Conservation (phyloP, 1,140 invertebrate species). For the Drosophila kikkawai region DNA sequence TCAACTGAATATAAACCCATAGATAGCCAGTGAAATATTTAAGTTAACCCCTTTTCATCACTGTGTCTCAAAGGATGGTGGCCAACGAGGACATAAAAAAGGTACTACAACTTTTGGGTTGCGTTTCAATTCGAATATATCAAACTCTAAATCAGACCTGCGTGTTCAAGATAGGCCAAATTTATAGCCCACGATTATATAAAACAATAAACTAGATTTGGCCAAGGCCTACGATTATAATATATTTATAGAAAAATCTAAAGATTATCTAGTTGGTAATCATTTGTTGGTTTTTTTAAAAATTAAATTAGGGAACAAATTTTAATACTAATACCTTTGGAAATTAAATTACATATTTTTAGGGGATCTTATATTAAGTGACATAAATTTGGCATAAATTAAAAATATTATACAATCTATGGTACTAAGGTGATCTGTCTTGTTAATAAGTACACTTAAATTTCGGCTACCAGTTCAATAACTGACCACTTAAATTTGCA, state of each 20-base stretch:
- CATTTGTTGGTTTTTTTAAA: neutral
- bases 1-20: neutral
- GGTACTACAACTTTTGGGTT: constrained; percentile 31
- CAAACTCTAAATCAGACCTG: neutral
- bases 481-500: constrained; percentile 38
- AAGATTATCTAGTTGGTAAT: neutral
- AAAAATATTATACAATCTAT: too few species aligned
- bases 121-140: neutral
- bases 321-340: neutral
- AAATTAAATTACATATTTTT: neutral
- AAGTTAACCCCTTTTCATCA: neutral
- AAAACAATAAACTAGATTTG: constrained; percentile 2
- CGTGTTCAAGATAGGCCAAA: neutral
- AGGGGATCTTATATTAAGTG: too few species aligned
- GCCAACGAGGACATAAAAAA: constrained; percentile 66
- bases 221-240: neutral
- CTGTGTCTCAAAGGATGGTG: constrained; percentile 45
- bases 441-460: neutral
- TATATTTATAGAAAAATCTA: neutral
- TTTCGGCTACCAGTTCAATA: constrained; percentile 6
- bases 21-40: neutral
- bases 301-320: neutral
- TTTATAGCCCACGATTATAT: constrained; percentile 1
- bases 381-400: too few species aligned
- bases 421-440: neutral